Percentiles rank a stretch among this genome's conserved stretches.
Conservation (phyloP, 2,888 invertebrate genomes). For the Pandemis corylana region DNA sequence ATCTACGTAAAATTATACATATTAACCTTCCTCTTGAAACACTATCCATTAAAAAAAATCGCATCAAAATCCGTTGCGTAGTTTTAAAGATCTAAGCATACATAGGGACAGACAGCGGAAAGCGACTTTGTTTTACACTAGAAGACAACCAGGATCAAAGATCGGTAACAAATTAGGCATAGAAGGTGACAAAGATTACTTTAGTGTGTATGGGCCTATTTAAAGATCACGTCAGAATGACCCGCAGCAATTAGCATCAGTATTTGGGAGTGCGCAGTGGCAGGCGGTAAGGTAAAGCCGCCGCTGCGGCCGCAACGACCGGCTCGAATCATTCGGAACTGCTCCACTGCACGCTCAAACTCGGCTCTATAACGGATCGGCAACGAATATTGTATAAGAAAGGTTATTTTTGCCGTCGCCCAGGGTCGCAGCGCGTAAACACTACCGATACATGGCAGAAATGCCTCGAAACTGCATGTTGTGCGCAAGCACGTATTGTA, state of each 20-base stretch:
- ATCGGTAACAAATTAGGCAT: background rate
- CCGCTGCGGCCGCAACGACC: conserved; percentile 23
- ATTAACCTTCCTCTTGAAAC: too few relatives aligned
- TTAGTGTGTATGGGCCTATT: background rate
- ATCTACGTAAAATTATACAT: too few relatives aligned
- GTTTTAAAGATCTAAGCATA: too few relatives aligned
- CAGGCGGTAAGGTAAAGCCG: conserved; percentile 26
- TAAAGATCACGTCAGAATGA: conserved; percentile 8
- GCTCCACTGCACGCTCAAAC: conserved; percentile 43
- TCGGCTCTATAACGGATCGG: conserved; percentile 49
- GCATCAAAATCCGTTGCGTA: too few relatives aligned
- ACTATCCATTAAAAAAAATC: too few relatives aligned
- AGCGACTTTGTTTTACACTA: background rate
- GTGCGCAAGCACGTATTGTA: conserved; percentile 40
- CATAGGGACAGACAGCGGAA: too few relatives aligned
- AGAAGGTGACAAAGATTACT: background rate
- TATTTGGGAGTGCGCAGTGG: conserved; percentile 15
- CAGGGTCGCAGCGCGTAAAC: conserved; percentile 57
- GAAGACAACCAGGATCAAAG: background rate
- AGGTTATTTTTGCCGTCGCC: conserved; percentile 59
- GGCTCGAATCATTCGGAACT: conserved; percentile 48
- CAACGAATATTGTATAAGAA: conserved; percentile 59
- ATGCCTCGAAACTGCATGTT: conserved; percentile 44
- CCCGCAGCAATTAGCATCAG: conserved; percentile 12
- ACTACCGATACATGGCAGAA: conserved; percentile 51